Evolutionary conservation across 2,113 vertebrate species (phyloP).

Genomic region (Hippopotamus amphibius): DNA sequence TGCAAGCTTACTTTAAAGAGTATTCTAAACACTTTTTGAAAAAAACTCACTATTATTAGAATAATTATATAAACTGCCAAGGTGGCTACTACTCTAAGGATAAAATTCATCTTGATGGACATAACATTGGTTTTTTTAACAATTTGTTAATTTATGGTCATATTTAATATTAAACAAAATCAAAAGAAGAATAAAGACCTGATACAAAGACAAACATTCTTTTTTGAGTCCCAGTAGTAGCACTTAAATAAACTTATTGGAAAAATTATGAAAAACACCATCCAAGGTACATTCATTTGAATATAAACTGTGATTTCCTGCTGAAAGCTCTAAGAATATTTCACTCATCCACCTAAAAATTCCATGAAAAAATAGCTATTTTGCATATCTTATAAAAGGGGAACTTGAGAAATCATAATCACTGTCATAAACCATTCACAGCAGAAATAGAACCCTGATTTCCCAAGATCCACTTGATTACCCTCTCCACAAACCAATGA

Average conservation of each 20-base stretch:
- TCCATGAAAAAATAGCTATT: background rate
- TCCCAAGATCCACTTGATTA: background rate
- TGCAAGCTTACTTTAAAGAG: background rate
- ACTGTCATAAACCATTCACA: slow-evolving; percentile 1
- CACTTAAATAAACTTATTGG: background rate
- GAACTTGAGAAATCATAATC: background rate
- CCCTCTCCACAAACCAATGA: background rate
- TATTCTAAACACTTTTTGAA: slow-evolving; percentile 21
- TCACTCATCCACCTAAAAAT: background rate
- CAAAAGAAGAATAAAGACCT: background rate
- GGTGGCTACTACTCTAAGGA: background rate
- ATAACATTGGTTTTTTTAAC: background rate
- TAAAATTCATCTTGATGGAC: background rate
- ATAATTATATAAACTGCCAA: background rate
- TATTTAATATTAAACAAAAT: background rate
- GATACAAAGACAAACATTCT: background rate
- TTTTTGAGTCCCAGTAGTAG: background rate
- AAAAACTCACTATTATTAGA: background rate
- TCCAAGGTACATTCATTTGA: background rate
- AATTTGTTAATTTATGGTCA: background rate
- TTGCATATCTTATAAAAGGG: background rate
- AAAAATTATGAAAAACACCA: background rate
- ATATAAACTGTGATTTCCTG: background rate
- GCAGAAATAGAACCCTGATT: background rate
- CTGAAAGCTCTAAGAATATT: background rate